A percentile compares a stretch with the other conserved stretches of the same genome.
These are phyloP conservation scores for Mastigias papua DNA, from an alignment of 30 jellyfish, hydroid and myxozoan genomes.

Conservation along the genomic window DNA sequence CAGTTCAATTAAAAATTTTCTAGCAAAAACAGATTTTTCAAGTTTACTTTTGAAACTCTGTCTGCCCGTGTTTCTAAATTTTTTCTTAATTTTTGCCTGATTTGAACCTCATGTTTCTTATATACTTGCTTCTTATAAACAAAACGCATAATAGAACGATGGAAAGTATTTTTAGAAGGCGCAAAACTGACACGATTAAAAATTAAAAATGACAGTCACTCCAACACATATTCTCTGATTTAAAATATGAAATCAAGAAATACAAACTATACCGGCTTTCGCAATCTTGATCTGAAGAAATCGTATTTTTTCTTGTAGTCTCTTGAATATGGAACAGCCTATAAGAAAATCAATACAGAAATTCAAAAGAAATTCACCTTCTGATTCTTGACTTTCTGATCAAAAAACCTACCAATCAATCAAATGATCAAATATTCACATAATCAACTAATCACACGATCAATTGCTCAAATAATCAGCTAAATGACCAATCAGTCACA, in stretches of 20 bases:
- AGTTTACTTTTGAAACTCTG: too few relatives aligned
- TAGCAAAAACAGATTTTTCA: too few relatives aligned
- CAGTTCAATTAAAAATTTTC: too few relatives aligned
- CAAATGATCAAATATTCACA: background rate
- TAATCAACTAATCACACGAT: background rate
- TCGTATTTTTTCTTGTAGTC: conserved; percentile 98
- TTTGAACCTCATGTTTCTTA: too few relatives aligned
- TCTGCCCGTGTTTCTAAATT: too few relatives aligned
- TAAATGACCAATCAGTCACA: background rate
- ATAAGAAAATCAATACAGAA: background rate
- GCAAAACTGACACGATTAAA: too few relatives aligned
- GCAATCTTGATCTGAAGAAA: conserved; percentile 96
- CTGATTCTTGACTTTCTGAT: background rate
- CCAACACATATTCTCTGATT: too few relatives aligned
- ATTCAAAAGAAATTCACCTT: background rate
- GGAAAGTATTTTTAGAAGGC: too few relatives aligned
- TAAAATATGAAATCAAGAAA: background rate
- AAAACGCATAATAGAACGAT: too few relatives aligned
- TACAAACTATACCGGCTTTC: conserved; percentile 81
- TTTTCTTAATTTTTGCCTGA: too few relatives aligned
- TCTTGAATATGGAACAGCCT: conserved; percentile 99
- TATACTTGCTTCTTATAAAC: too few relatives aligned
- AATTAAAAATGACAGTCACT: too few relatives aligned
- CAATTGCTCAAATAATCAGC: background rate
- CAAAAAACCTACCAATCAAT: background rate